These are phyloP conservation scores for Turdus rufiventris DNA, from an alignment of 2,113 vertebrate species.

Conservation along the genomic window DNA sequence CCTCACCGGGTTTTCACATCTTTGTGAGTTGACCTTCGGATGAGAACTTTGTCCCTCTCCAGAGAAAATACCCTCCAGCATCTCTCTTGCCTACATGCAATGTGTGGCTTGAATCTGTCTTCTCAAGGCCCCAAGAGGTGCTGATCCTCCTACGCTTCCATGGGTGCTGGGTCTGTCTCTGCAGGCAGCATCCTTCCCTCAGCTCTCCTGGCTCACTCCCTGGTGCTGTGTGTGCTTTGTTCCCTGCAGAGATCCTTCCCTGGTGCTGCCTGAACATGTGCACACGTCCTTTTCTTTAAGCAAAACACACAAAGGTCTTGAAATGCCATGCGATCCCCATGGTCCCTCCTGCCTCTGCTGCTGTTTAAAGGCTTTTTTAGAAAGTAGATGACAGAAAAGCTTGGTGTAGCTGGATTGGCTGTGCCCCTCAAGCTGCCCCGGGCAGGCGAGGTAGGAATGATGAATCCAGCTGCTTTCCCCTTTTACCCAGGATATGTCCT, in stretches of 20 bases:
- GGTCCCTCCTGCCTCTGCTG: neutral
- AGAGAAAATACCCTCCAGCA: neutral
- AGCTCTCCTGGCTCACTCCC: neutral
- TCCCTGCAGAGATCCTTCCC: neutral
- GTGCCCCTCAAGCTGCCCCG: neutral
- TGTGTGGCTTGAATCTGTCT: neutral
- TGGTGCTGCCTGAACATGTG: neutral
- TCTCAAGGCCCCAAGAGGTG: neutral
- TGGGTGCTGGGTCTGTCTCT: neutral
- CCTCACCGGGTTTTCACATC: neutral
- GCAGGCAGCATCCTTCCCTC: neutral
- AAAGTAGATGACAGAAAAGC: neutral
- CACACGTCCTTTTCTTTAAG: neutral
- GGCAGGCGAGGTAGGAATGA: neutral
- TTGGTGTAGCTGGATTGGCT: neutral
- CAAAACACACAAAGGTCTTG: slow-evolving; percentile 6
- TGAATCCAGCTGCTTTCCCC: neutral
- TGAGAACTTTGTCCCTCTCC: neutral
- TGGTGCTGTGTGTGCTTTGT: neutral
- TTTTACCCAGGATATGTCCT: neutral
- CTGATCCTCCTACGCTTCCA: neutral
- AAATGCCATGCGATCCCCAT: neutral
- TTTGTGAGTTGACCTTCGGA: neutral
- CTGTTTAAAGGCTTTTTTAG: neutral
- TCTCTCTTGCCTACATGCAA: neutral